These are phyloP conservation scores for Pseudococcus viburni DNA, from an alignment of 2,888 invertebrate species.

Conservation along the genomic window DNA sequence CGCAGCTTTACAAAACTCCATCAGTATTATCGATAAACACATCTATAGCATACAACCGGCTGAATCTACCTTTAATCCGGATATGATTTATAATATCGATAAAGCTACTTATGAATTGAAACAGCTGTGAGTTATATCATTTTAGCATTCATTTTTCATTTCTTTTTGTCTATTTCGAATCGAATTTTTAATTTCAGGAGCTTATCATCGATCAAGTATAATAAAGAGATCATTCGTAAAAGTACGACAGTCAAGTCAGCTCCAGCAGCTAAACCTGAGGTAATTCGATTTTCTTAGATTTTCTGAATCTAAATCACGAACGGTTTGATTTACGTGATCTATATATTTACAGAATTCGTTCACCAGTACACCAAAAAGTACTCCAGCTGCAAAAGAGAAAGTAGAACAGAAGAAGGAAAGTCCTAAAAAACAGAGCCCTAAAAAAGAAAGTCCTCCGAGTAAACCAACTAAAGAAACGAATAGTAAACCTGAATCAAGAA, in stretches of 20 bases:
- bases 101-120: slow-evolving; percentile 40
- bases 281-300: background rate
- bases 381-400: background rate
- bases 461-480: slow-evolving; percentile 7
- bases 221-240: slow-evolving; percentile 23
- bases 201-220: slow-evolving; percentile 26
- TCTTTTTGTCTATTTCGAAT: background rate
- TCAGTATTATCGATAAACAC: slow-evolving; percentile 25
- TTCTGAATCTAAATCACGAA: background rate
- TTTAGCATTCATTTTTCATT: background rate
- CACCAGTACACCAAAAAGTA: background rate
- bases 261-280: background rate
- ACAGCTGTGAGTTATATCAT: slow-evolving; percentile 19
- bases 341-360: background rate
- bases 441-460: background rate
- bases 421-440: background rate
- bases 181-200: background rate
- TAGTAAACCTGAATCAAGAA: background rate
- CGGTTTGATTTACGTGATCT: background rate
- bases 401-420: background rate
- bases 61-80: slow-evolving; percentile 13
- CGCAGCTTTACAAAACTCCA: background rate
- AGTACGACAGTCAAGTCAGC: background rate
- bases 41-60: slow-evolving; percentile 17
- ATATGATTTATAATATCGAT: slow-evolving; percentile 21